These are phyloP conservation scores for Cuniculus paca DNA, from an alignment of 2,797 vertebrate genomes.

Conservation along the genomic window DNA sequence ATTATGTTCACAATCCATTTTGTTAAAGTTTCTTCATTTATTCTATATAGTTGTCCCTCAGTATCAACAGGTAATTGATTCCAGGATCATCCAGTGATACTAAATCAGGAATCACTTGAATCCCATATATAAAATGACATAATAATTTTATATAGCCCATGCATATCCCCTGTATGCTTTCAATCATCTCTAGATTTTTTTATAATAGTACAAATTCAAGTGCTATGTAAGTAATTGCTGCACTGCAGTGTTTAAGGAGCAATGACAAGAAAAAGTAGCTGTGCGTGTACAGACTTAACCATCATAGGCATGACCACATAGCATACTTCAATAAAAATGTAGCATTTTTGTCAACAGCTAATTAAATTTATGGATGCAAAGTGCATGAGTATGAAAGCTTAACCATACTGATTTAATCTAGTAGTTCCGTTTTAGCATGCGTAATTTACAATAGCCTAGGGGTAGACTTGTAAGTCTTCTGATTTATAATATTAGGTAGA, in stretches of 20 bases:
- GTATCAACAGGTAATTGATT: too few relatives aligned
- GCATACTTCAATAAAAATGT: not conserved
- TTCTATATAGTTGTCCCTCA: too few relatives aligned
- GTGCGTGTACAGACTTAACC: not conserved
- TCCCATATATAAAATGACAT: not conserved
- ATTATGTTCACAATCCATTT: not conserved
- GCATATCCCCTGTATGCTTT: too few relatives aligned
- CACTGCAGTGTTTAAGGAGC: too few relatives aligned
- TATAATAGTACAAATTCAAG: not conserved
- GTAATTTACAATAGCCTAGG: not conserved
- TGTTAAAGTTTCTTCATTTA: not conserved
- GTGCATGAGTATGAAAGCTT: not conserved
- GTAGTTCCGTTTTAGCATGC: not conserved
- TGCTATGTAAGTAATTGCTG: too few relatives aligned
- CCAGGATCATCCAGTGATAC: too few relatives aligned
- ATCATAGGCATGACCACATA: not conserved
- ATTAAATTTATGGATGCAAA: not conserved
- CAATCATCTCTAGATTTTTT: not conserved
- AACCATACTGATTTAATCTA: not conserved
- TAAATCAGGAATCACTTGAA: not conserved
- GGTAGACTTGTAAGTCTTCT: not conserved
- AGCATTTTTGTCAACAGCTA: not conserved
- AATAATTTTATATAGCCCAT: not conserved
- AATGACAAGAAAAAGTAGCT: not conserved
- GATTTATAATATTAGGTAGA: not conserved